phyloP scores from a whole-genome alignment of 2,113 vertebrate species.

The Neomonachus schauinslandi region DNA sequence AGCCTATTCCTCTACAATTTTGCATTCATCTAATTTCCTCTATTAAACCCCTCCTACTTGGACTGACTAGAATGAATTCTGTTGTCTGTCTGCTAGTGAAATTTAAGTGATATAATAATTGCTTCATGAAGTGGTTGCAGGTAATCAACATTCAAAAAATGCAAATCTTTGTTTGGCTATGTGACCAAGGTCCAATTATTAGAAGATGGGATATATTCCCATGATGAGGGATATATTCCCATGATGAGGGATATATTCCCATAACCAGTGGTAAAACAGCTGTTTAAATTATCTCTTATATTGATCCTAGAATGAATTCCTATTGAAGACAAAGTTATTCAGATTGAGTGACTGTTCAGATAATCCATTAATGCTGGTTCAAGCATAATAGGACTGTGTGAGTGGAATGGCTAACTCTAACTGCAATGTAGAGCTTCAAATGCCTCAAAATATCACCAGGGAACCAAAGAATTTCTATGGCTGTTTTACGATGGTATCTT shows the following conservation, averaged over 20 bases:
- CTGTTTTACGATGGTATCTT: neutral
- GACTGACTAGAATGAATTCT: constrained; percentile 4
- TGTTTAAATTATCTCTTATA: neutral
- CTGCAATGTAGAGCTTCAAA: neutral
- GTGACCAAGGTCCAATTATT: neutral
- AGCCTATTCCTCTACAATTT: neutral
- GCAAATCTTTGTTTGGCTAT: neutral
- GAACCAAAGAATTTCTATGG: neutral
- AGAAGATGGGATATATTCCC: neutral
- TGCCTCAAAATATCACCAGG: neutral
- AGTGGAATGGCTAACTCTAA: neutral
- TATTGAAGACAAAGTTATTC: neutral
- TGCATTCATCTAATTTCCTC: neutral
- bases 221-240: neutral
- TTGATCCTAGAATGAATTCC: neutral
- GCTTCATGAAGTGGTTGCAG: neutral
- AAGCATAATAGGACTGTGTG: neutral
- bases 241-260: neutral
- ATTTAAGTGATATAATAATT: neutral
- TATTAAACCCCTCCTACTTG: neutral
- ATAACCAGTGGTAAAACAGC: neutral
- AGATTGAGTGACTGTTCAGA: neutral
- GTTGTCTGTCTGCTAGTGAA: neutral
- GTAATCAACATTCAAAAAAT: constrained; percentile 10
- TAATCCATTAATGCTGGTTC: neutral